These are phyloP conservation scores for Spatula versicolor DNA, from an alignment of 2,797 vertebrate genomes.

Conservation along the genomic window DNA sequence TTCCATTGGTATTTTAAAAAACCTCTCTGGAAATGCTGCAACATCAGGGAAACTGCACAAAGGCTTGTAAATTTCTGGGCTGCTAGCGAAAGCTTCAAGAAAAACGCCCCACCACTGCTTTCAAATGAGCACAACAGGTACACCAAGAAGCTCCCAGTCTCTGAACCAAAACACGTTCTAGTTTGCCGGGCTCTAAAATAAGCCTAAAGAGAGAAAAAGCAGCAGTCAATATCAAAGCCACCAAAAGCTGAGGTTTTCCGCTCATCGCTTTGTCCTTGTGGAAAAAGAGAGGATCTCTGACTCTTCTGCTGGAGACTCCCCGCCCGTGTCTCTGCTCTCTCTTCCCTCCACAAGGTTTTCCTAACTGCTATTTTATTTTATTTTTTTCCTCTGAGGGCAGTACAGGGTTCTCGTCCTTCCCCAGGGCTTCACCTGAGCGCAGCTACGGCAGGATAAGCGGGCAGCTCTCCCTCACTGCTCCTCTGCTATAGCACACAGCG, in stretches of 20 bases:
- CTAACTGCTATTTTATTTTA: not conserved
- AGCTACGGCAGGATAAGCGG: not conserved
- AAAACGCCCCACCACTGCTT: not conserved
- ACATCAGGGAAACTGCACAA: not conserved
- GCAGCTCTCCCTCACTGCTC: not conserved
- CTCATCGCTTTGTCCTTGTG: not conserved
- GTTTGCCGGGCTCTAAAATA: slow-evolving; percentile 26
- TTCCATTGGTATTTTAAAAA: slow-evolving; percentile 9
- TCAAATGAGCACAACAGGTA: slow-evolving; percentile 10
- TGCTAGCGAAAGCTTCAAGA: too few relatives aligned
- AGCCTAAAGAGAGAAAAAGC: not conserved
- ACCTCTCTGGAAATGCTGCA: not conserved
- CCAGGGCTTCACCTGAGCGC: not conserved
- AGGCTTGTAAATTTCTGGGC: too few relatives aligned
- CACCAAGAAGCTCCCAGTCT: not conserved
- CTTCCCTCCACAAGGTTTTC: not conserved
- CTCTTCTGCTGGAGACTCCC: not conserved
- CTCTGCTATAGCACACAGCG: not conserved
- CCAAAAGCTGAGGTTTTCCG: not conserved
- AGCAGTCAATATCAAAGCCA: not conserved
- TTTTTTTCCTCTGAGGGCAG: not conserved
- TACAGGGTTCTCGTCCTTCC: not conserved
- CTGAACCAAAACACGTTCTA: not conserved
- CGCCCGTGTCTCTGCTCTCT: not conserved
- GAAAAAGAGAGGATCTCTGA: not conserved